Evolutionary conservation across 1,140 invertebrate species (phyloP).

Genomic region (Neodiprion fabricii): DNA sequence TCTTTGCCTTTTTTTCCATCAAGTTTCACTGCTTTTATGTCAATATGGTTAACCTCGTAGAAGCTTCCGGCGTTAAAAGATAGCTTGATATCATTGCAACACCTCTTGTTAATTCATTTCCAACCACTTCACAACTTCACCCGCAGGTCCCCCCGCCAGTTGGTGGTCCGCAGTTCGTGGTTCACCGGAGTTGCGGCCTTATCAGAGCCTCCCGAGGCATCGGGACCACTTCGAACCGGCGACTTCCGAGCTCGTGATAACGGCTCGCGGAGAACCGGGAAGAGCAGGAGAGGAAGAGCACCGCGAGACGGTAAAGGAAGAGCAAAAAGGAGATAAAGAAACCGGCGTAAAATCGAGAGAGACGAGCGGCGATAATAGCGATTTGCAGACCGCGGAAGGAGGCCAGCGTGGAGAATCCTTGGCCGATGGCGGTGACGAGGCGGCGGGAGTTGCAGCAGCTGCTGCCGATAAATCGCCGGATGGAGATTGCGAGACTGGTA

Average conservation of each 20-base stretch:
- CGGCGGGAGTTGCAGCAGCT: background rate
- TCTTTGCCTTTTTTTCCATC: background rate
- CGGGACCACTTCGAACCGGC: conserved; percentile 34
- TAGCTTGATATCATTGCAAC: too few species aligned
- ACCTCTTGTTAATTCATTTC: too few species aligned
- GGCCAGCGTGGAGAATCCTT: too few species aligned
- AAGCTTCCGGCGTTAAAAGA: too few species aligned
- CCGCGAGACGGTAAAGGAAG: background rate
- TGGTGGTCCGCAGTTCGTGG: conserved; percentile 63
- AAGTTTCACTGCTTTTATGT: too few species aligned
- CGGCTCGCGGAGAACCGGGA: conserved; percentile 3
- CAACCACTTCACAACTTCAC: conserved; percentile 6
- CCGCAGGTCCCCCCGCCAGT: conserved; percentile 63
- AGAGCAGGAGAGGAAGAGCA: conserved; percentile 22
- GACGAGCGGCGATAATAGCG: background rate
- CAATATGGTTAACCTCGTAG: too few species aligned
- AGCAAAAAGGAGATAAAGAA: conserved; percentile 20
- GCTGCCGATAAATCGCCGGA: background rate
- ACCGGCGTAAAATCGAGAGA: background rate
- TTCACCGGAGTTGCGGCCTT: conserved; percentile 64
- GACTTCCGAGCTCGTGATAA: background rate
- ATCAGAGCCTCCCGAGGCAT: conserved; percentile 65
- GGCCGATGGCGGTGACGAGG: background rate
- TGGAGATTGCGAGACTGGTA: too few species aligned
- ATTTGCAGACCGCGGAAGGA: background rate